Conservation (phyloP, 2,888 invertebrate genomes). For the Hyppa rectilinea region DNA sequence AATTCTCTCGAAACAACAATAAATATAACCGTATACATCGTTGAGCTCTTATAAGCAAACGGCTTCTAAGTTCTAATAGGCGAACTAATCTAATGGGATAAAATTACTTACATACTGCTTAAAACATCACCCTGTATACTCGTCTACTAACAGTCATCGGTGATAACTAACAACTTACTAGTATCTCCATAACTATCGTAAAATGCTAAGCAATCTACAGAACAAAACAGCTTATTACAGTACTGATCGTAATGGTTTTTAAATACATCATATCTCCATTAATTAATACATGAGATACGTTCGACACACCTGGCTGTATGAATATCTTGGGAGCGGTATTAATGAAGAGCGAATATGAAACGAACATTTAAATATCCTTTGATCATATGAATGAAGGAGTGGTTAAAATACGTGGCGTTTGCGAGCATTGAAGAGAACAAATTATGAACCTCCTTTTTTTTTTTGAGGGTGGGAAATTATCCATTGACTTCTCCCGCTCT, state of each 20-base stretch:
- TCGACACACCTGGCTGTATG: conserved; percentile 28
- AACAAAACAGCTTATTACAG: not conserved
- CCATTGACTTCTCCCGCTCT: no score
- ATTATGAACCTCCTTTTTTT: no score
- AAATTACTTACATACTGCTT: no score
- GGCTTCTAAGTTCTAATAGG: no score
- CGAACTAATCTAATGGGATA: no score
- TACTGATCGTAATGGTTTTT: not conserved
- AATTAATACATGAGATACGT: conserved; percentile 24
- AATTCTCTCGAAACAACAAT: no score
- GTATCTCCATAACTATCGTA: not conserved
- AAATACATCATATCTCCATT: conserved; percentile 13
- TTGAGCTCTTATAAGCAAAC: no score
- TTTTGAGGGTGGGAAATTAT: no score
- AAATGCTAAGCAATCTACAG: conserved; percentile 1
- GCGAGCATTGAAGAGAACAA: not conserved
- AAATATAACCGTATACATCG: no score
- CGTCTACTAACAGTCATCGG: not conserved
- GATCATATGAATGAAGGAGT: conserved; percentile 15
- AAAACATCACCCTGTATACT: not conserved
- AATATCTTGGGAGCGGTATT: conserved; percentile 21
- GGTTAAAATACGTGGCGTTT: conserved; percentile 5
- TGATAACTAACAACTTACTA: not conserved
- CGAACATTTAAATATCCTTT: conserved; percentile 3
- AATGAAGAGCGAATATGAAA: conserved; percentile 22